phyloP scores from a whole-genome alignment of 2,797 vertebrate species.

The Clarias laeviceps region DNA sequence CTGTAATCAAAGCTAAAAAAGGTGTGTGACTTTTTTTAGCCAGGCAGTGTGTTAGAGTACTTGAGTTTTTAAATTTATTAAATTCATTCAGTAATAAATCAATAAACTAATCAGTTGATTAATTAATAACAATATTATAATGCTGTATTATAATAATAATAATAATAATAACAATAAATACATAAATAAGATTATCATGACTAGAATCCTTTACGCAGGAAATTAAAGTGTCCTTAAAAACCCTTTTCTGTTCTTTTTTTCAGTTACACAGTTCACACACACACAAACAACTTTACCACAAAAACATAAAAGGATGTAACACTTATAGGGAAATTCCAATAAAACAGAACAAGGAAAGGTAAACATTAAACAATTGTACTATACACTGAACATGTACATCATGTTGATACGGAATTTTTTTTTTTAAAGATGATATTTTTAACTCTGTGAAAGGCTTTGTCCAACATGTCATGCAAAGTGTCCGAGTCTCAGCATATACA shows the following conservation, averaged over 20 bases:
- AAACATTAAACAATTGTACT: not conserved
- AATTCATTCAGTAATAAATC: too few species aligned
- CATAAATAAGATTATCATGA: not conserved
- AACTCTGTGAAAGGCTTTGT: not conserved
- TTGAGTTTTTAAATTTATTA: too few species aligned
- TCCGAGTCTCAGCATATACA: not conserved
- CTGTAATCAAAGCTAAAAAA: too few species aligned
- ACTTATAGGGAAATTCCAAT: not conserved
- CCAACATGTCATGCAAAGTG: too few species aligned
- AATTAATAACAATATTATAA: too few species aligned
- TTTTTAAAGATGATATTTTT: not conserved
- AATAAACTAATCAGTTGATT: too few species aligned
- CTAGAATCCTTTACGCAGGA: not conserved
- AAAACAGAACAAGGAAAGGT: not conserved
- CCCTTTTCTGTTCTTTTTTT: not conserved
- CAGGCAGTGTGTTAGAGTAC: too few species aligned
- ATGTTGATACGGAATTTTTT: not conserved
- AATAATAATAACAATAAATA: too few species aligned
- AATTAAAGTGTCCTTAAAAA: not conserved
- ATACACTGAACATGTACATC: not conserved
- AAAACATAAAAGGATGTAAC: not conserved
- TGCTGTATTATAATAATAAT: too few species aligned
- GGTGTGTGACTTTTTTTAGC: too few species aligned
- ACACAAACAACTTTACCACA: not conserved
- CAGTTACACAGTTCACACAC: not conserved